Evolutionary conservation across 2,888 invertebrate species (phyloP).

Genomic region (Cerastis leucographa): DNA sequence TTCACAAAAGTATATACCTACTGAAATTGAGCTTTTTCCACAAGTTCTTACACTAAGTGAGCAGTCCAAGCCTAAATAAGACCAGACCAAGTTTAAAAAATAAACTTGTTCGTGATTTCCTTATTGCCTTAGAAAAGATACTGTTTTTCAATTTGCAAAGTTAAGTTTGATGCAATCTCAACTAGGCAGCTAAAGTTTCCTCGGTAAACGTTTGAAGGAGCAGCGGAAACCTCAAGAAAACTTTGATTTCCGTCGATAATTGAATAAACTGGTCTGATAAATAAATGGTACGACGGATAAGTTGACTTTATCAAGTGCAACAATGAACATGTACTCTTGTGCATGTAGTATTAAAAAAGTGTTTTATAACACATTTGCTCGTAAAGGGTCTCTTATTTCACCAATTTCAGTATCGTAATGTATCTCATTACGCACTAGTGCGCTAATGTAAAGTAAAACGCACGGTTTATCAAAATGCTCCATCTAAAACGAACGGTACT

Average conservation of each 20-base stretch:
- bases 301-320: not conserved
- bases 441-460: too few species aligned
- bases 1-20: not conserved
- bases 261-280: slow-evolving; percentile 34
- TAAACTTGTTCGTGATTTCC: slow-evolving; percentile 32
- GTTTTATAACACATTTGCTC: too few species aligned
- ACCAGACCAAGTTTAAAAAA: slow-evolving; percentile 16
- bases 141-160: slow-evolving; percentile 52
- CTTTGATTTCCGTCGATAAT: slow-evolving; percentile 25
- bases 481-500: too few species aligned
- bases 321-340: too few species aligned
- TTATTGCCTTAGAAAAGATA: slow-evolving; percentile 42
- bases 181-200: slow-evolving; percentile 35
- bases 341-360: not conserved
- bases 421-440: too few species aligned
- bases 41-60: not conserved
- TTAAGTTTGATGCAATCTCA: slow-evolving; percentile 38
- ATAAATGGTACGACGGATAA: not conserved
- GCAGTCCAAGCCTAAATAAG: not conserved
- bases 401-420: too few species aligned
- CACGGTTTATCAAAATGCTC: too few species aligned
- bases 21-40: not conserved
- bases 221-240: slow-evolving; percentile 2
- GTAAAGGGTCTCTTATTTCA: too few species aligned
- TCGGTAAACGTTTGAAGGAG: slow-evolving; percentile 43